Conservation (phyloP, 2,797 vertebrate genomes). For the Ataeniobius toweri region DNA sequence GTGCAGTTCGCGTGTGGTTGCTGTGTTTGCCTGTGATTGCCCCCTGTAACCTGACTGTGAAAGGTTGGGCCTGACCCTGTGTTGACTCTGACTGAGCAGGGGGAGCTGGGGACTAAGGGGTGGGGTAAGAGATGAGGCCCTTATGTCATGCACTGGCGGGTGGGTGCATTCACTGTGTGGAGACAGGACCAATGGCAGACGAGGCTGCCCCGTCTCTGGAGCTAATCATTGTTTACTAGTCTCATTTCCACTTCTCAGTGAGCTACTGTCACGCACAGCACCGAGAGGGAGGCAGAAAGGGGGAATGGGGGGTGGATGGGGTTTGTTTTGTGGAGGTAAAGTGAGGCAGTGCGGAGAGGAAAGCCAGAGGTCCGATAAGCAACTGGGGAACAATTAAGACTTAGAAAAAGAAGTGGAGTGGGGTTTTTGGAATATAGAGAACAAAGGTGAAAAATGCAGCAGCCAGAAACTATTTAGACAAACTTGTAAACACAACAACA, state of each 20-base stretch:
- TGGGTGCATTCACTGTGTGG: constrained; percentile 59
- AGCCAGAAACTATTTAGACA: constrained; percentile 56
- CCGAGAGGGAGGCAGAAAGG: constrained; percentile 69
- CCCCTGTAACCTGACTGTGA: constrained; percentile 82
- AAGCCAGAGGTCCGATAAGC: constrained; percentile 69
- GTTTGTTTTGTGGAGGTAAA: constrained; percentile 12
- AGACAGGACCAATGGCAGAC: constrained; percentile 77
- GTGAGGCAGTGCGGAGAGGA: constrained; percentile 35
- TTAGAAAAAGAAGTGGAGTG: constrained; percentile 46
- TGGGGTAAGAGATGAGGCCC: constrained; percentile 36
- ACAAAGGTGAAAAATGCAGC: constrained; percentile 34
- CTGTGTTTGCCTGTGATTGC: constrained; percentile 84
- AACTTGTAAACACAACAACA: constrained; percentile 63
- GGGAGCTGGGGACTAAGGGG: constrained; percentile 3
- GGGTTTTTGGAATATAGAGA: constrained; percentile 23
- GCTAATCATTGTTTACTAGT: constrained; percentile 88
- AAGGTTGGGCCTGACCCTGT: constrained; percentile 81
- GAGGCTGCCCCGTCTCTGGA: constrained; percentile 78
- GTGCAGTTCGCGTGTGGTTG: constrained; percentile 82
- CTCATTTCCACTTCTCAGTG: constrained; percentile 87
- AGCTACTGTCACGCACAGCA: constrained; percentile 87
- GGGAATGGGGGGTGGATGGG: constrained; percentile 23
- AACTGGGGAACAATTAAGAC: constrained; percentile 65
- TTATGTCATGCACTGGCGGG: constrained; percentile 70
- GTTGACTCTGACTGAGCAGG: constrained; percentile 70